Conservation (phyloP, 2,888 invertebrate species). For the Bursaphelenchus okinawaensis region DNA sequence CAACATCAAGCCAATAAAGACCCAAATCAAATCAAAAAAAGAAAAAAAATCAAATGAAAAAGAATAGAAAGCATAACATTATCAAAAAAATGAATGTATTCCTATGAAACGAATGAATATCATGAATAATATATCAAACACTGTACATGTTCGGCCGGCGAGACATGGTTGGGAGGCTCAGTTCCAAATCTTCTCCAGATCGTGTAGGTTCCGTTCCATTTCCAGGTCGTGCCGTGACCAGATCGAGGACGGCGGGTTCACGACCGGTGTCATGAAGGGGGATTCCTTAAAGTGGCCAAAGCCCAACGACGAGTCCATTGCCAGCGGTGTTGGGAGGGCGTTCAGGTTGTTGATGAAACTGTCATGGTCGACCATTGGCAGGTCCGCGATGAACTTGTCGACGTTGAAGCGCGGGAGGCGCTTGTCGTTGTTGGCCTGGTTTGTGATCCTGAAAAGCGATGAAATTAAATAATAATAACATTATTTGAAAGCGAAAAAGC, state of each 20-base stretch:
- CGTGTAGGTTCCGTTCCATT: slow-evolving; percentile 13
- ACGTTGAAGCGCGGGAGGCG: slow-evolving; percentile 31
- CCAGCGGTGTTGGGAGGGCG: slow-evolving; percentile 18
- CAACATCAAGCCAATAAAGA: no score
- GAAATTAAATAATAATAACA: neutral
- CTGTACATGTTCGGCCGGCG: neutral
- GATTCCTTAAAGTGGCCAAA: slow-evolving; percentile 19
- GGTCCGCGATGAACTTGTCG: slow-evolving; percentile 41
- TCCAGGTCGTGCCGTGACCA: slow-evolving; percentile 12
- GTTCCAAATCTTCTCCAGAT: slow-evolving; percentile 23
- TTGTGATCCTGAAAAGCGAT: slow-evolving; percentile 7
- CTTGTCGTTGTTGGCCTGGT: neutral
- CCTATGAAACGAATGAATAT: slow-evolving; percentile 6
- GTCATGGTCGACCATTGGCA: slow-evolving; percentile 24
- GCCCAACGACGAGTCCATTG: neutral
- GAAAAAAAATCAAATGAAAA: no score
- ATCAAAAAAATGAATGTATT: neutral
- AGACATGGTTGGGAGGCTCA: neutral
- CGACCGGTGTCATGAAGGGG: slow-evolving; percentile 24
- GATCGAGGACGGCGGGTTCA: slow-evolving; percentile 8
- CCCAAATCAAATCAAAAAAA: no score
- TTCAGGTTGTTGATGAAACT: slow-evolving; percentile 18
- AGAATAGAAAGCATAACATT: neutral
- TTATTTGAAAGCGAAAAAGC: neutral
- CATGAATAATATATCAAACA: neutral